Percentiles rank a stretch among this genome's conserved stretches.
These are phyloP conservation scores for Pycnonotus jocosus DNA, from an alignment of 2,113 vertebrate genomes.

Conservation along the genomic window DNA sequence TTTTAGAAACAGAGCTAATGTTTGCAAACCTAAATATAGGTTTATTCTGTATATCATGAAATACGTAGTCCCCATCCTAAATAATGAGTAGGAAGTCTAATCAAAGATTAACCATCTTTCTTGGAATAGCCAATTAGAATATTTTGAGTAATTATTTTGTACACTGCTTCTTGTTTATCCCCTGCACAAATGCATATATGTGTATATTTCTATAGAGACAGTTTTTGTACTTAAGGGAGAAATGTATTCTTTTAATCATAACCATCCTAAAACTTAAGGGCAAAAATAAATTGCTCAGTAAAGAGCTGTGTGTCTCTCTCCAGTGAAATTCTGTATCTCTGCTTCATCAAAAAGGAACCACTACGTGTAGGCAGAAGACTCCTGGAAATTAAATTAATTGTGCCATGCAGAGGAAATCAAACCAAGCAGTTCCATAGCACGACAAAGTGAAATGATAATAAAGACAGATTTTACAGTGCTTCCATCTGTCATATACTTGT, in stretches of 20 bases:
- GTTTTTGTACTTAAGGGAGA: not conserved
- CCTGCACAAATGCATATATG: not conserved
- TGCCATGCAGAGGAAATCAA: slow-evolving; percentile 2
- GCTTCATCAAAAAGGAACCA: not conserved
- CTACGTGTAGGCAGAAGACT: not conserved
- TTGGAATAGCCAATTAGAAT: not conserved
- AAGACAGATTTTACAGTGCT: not conserved
- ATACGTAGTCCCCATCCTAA: not conserved
- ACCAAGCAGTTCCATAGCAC: not conserved
- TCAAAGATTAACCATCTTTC: not conserved
- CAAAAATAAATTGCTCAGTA: not conserved
- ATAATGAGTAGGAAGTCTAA: not conserved
- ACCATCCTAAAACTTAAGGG: not conserved
- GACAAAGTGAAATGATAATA: not conserved
- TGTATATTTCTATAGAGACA: not conserved
- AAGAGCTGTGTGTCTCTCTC: not conserved
- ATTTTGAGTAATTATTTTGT: not conserved
- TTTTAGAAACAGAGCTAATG: not conserved
- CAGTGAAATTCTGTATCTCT: not conserved
- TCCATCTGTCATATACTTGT: not conserved
- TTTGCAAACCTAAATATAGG: not conserved
- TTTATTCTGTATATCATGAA: not conserved
- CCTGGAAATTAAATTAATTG: not conserved
- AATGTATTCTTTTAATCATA: not conserved
- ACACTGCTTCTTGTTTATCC: not conserved